Evolutionary conservation across 2,113 vertebrate genomes (phyloP), one percentile per base, ranked within the genome.

Genomic region (Tangachromis dhanisi): DNA sequence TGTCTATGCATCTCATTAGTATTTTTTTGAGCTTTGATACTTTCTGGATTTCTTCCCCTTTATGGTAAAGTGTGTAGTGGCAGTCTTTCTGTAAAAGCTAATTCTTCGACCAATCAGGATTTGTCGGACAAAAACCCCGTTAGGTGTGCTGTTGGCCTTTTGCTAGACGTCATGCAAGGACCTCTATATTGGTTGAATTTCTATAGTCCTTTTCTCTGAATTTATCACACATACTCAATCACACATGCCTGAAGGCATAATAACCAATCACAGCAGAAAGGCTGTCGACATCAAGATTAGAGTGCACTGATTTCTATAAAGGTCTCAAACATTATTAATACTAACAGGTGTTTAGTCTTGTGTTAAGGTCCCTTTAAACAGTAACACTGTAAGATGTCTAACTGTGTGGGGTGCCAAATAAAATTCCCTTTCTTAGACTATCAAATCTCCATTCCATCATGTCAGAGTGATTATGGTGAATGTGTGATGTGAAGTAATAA

Each of bases 111-210:
- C 31, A 66, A 66, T 66, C 31, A 35, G 61, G 31, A 66, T 66
- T 66, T 35, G 61, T 35, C 17, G 1, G 8, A 1, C 2, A 6
- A 17, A 1, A 1, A 2, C 2, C n/a, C 10, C 16, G 59, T 63
- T 63, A 19, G 59, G 59, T 35, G 59, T 63, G 31, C 59, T 35
- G 59, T 63, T 63, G 59, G 59, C 59, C 59, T 63, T 35, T 35
- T 63, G 59, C 17, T 63, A 63, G 29, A 35, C 1, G 6, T 35
- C 59, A 63, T 35, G 61, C 61, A 66, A 35, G 6, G 61, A 66
- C 61, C 61, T 66, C 17, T 35, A 35, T 66, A 66, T 66, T 66
- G 31, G 31, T 66, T 66, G 61, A 66, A 66, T 8, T 66, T n/a
- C 61, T 66, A 35, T n/a, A 12, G 61, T 66, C 61, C 61, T 66